Evolutionary conservation across 2,888 invertebrate species (phyloP).

Genomic region (Drosophila subsilvestris): DNA sequence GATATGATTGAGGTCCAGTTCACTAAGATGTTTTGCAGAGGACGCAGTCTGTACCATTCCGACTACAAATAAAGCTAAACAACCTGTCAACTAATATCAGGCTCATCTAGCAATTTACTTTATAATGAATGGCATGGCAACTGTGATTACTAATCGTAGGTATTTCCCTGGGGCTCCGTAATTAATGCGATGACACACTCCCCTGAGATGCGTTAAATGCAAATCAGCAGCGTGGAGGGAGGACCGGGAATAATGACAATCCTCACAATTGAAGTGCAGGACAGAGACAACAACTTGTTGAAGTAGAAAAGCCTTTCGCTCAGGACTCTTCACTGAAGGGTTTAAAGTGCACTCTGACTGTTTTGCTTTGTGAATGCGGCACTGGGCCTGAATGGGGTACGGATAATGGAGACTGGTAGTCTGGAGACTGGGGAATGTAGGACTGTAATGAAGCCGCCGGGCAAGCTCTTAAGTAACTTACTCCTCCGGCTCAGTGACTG

Average conservation of each 20-base stretch:
- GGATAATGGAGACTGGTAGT: too few relatives aligned
- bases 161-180: slow-evolving; percentile 12
- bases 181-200: slow-evolving; percentile 44
- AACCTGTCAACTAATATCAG: slow-evolving; percentile 5
- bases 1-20: not conserved
- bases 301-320: slow-evolving; percentile 31
- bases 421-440: not conserved
- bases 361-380: slow-evolving; percentile 53
- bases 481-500: slow-evolving; percentile 29
- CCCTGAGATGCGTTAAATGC: slow-evolving; percentile 23
- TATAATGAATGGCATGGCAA: slow-evolving; percentile 16
- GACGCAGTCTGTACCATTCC: too few relatives aligned
- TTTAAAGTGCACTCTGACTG: slow-evolving; percentile 64
- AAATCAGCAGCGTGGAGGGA: slow-evolving; percentile 12
- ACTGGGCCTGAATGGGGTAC: slow-evolving; percentile 3
- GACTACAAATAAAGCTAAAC: slow-evolving; percentile 1
- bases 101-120: slow-evolving; percentile 8
- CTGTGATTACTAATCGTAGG: slow-evolving; percentile 9
- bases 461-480: slow-evolving; percentile 72
- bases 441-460: slow-evolving; percentile 46
- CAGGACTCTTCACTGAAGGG: slow-evolving; percentile 49
- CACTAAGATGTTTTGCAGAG: not conserved
- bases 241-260: slow-evolving; percentile 11
- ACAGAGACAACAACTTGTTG: slow-evolving; percentile 50
- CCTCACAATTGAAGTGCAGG: slow-evolving; percentile 39